Conservation (phyloP, 2,113 vertebrate species). For the Athene noctua region DNA sequence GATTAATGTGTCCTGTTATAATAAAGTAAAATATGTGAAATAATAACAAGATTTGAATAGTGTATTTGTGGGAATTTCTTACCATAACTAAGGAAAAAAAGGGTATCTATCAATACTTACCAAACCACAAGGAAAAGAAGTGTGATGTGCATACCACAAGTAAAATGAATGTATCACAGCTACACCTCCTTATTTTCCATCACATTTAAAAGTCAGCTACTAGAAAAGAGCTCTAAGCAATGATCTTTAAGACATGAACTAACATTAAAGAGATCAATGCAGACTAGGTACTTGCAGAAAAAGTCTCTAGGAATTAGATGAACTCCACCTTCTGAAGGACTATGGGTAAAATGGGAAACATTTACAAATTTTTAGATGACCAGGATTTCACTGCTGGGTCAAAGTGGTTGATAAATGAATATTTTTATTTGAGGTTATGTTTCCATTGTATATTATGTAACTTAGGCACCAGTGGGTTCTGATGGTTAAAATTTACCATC, state of each 20-base stretch:
- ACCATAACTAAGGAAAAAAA: neutral
- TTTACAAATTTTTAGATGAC: neutral
- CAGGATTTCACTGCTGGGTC: neutral
- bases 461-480: neutral
- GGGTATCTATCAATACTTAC: slow-evolving; percentile 6
- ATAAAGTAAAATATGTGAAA: neutral
- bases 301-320: neutral
- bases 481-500: neutral
- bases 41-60: neutral
- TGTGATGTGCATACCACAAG: neutral
- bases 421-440: neutral
- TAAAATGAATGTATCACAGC: neutral
- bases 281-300: neutral
- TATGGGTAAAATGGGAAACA: neutral
- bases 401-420: neutral
- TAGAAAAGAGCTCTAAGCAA: slow-evolving; percentile 1
- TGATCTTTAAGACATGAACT: neutral
- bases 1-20: neutral
- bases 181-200: neutral
- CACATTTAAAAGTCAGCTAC: neutral
- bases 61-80: neutral
- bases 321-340: neutral
- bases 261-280: neutral
- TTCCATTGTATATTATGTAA: neutral
- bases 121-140: neutral